A percentile compares a stretch with the other conserved stretches of the same genome.
Conservation (phyloP, 2,888 invertebrate species). For the Taenaris catops region DNA sequence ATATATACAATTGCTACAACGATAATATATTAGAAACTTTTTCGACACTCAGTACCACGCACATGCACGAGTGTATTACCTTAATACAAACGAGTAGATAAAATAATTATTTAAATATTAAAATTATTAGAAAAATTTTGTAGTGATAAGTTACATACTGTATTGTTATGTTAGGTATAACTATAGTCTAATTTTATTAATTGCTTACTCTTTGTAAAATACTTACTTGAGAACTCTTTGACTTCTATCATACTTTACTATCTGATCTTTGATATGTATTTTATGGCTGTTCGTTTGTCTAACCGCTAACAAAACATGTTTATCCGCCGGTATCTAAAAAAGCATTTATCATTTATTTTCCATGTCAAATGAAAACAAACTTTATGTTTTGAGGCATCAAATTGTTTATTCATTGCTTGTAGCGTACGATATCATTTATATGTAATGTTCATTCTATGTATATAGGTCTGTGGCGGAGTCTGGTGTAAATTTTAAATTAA, state of each 20-base stretch:
- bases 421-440: slow-evolving; percentile 30
- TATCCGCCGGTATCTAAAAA: slow-evolving; percentile 82
- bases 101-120: too few species aligned
- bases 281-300: slow-evolving; percentile 89
- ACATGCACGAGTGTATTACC: too few species aligned
- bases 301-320: slow-evolving; percentile 87
- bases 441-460: slow-evolving; percentile 50
- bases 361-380: slow-evolving; percentile 8
- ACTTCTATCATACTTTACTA: slow-evolving; percentile 87
- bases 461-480: slow-evolving; percentile 37
- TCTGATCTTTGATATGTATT: slow-evolving; percentile 88
- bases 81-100: too few species aligned
- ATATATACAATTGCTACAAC: too few species aligned
- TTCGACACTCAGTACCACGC: too few species aligned
- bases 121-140: too few species aligned
- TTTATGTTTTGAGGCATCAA: slow-evolving; percentile 14
- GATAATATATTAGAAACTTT: too few species aligned
- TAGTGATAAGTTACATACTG: too few species aligned
- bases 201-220: slow-evolving; percentile 8
- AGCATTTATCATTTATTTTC: slow-evolving; percentile 21
- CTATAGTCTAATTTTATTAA: not conserved
- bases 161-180: too few species aligned
- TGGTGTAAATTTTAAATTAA: slow-evolving; percentile 65
- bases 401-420: slow-evolving; percentile 14
- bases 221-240: slow-evolving; percentile 87